phyloP scores from a whole-genome alignment of 2,113 vertebrate species.

The Cinclus mexicanus region DNA sequence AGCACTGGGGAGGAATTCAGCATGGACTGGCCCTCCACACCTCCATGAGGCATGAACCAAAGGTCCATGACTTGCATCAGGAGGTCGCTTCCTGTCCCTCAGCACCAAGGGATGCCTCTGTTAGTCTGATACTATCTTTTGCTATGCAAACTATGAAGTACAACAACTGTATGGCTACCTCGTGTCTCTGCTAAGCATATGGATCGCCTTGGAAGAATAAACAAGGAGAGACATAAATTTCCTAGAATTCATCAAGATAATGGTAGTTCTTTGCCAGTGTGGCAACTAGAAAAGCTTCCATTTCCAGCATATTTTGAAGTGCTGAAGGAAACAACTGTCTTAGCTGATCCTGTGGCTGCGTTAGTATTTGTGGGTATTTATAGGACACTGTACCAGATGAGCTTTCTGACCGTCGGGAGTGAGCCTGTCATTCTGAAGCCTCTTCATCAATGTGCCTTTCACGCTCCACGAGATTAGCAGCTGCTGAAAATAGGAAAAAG shows the following conservation, averaged over 20 bases:
- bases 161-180: neutral
- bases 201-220: neutral
- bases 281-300: neutral
- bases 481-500: constrained; percentile 13
- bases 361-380: neutral
- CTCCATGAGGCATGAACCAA: neutral
- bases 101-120: neutral
- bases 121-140: neutral
- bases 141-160: neutral
- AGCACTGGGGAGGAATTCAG: accelerated
- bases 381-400: neutral
- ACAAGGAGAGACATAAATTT: neutral
- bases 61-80: neutral
- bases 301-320: neutral
- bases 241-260: neutral
- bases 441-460: constrained; percentile 52
- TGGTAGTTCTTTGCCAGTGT: neutral
- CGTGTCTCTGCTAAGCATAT: accelerated
- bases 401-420: neutral
- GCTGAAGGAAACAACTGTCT: neutral
- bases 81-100: neutral
- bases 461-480: constrained; percentile 20
- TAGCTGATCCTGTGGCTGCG: neutral
- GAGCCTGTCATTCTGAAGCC: constrained; percentile 24
- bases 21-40: neutral